Base-by-base conservation (phyloP, 1,140 invertebrate genomes). In the Halictus rubicundus region DNA sequence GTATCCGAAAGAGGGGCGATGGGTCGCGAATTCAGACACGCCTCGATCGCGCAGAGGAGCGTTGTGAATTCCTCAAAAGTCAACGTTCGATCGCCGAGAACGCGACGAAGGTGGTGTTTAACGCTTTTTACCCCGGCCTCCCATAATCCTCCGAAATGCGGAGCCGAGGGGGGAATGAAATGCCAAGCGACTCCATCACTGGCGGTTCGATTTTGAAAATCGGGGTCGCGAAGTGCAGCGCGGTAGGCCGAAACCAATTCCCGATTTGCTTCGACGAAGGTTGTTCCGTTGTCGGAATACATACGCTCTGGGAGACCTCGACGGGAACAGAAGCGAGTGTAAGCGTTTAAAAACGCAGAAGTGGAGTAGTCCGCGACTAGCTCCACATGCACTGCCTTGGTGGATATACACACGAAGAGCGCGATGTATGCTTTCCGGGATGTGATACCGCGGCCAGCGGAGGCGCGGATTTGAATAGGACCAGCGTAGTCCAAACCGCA, bases 401-500 rank as follows among this genome's bases (percentile, higher is more conserved):
- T 64, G 0, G 68, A 19, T 2, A 82, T 66, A 66, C 77, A 87
- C 14, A 88, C 68, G 70, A 86, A 86, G 1, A 84, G 60, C 25
- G 75, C 79, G 10, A 87, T 69, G 54, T 88, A 87, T 10, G 52
- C 46, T 63, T 88, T 88, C 19, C 52, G 37, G 0, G 61, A 19
- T 21, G 42, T 78, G 0, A 42, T 68, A 12, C 84, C 86, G 52
- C 87, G 14, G 21, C 84, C 87, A 19, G 72, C 78, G 0, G 64
- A 59, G 49, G 83, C 60, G 73, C 87, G 90, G 0, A 93, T 68
- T n/a, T 52, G 19, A 19, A 93, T 85, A 10, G 90, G 90, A 5
- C 93, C 93, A 0, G 89, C 91, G 75, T 87, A 93, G 82, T 94
- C 93, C 0, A 93, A 84, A 0, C 91, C 93, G 9, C 79, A 83